phyloP scores from a whole-genome alignment of 2,888 invertebrate species.

The Apeira syringaria region DNA sequence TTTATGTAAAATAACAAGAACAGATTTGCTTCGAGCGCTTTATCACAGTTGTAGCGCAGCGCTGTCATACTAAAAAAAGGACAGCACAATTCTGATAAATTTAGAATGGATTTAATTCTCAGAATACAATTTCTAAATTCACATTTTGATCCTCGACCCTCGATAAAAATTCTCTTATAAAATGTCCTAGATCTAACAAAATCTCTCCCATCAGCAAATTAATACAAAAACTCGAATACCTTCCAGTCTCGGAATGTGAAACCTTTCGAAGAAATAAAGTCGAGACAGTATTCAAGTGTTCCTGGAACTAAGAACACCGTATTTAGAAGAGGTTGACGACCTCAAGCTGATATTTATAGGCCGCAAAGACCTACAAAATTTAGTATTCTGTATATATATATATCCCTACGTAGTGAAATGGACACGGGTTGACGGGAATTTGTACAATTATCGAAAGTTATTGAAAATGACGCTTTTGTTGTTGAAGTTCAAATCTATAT shows the following conservation, averaged over 20 bases:
- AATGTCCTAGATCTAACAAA: slow-evolving; percentile 7
- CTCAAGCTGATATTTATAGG: too few relatives aligned
- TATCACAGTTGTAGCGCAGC: too few relatives aligned
- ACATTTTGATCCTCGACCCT: neutral
- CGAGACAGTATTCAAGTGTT: slow-evolving; percentile 10
- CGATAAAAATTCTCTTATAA: neutral
- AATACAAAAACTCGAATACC: slow-evolving; percentile 11
- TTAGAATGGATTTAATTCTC: neutral
- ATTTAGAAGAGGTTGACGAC: slow-evolving; percentile 1
- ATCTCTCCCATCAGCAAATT: slow-evolving; percentile 7
- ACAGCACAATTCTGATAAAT: neutral
- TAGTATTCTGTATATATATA: too few relatives aligned
- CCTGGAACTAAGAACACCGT: slow-evolving; percentile 12
- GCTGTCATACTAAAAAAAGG: too few relatives aligned
- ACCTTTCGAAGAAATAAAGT: neutral
- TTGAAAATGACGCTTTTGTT: too few relatives aligned
- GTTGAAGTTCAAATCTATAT: too few relatives aligned
- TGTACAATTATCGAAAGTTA: too few relatives aligned
- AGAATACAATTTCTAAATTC: neutral
- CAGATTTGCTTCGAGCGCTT: too few relatives aligned
- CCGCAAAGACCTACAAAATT: too few relatives aligned
- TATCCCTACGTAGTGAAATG: too few relatives aligned
- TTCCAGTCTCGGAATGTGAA: slow-evolving; percentile 17
- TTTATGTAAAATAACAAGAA: too few relatives aligned
- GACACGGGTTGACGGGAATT: too few relatives aligned